These are phyloP conservation scores for Gryon sp. DNA, from an alignment of 1,140 invertebrate species.

Conservation along the genomic window DNA sequence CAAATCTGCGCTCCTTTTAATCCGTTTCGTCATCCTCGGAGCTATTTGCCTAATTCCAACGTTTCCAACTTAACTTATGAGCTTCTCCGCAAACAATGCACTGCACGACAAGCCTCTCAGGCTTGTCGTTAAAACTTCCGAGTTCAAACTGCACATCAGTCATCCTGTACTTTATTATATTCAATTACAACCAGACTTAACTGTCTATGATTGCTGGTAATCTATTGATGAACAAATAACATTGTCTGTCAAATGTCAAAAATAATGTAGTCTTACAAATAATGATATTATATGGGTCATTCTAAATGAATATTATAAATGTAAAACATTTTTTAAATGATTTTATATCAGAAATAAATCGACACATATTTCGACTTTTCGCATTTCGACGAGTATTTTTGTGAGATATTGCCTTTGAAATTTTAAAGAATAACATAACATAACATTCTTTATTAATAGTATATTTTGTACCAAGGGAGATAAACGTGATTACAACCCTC, in stretches of 20 bases:
- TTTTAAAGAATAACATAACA: too few species aligned
- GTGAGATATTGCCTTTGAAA: too few species aligned
- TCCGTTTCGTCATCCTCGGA: neutral
- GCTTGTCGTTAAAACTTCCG: constrained; percentile 20
- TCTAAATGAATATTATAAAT: too few species aligned
- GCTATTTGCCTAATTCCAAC: constrained; percentile 10
- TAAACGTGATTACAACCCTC: too few species aligned
- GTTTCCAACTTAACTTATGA: constrained; percentile 31
- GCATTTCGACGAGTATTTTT: too few species aligned
- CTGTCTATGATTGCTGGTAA: constrained; percentile 14
- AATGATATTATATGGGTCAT: too few species aligned
- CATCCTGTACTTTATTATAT: constrained; percentile 27
- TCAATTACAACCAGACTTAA: constrained; percentile 22
- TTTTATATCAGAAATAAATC: too few species aligned
- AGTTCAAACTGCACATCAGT: constrained; percentile 10
- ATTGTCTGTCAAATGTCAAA: constrained; percentile 11
- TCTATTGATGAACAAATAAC: constrained; percentile 2
- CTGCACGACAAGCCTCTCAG: constrained; percentile 13
- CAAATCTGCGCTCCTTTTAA: neutral
- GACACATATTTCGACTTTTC: too few species aligned
- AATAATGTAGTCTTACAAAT: too few species aligned
- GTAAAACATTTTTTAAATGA: too few species aligned
- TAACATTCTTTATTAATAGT: too few species aligned
- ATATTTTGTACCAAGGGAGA: too few species aligned
- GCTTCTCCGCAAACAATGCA: constrained; percentile 35